Conservation (phyloP, 1,140 invertebrate species). For the Ganaspis sp. region DNA sequence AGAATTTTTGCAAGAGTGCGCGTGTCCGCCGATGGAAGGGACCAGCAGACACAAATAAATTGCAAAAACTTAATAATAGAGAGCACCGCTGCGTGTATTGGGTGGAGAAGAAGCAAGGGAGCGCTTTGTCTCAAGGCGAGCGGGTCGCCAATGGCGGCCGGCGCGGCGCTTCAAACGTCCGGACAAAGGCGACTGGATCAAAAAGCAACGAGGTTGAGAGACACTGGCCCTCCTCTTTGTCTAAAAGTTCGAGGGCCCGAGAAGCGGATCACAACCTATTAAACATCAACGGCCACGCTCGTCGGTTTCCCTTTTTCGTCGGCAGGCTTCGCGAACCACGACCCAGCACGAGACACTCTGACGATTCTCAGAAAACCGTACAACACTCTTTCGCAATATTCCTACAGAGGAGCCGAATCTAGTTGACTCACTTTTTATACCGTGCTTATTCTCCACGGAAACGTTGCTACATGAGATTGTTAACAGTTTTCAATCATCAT, state of each 20-base stretch:
- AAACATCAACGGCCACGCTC: conserved; percentile 40
- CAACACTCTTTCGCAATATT: conserved; percentile 47
- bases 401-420: conserved; percentile 9
- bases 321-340: conserved; percentile 28
- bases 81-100: conserved; percentile 55
- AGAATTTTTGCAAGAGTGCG: conserved; percentile 50
- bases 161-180: conserved; percentile 57
- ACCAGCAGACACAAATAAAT: conserved; percentile 76
- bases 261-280: conserved; percentile 51
- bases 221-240: conserved; percentile 58
- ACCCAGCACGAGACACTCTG: conserved; percentile 26
- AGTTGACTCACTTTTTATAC: conserved; percentile 38
- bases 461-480: neutral
- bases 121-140: conserved; percentile 73
- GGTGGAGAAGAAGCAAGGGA: conserved; percentile 52
- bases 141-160: conserved; percentile 62
- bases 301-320: conserved; percentile 54
- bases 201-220: conserved; percentile 50
- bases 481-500: too few relatives aligned
- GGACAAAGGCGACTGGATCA: conserved; percentile 54
- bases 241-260: conserved; percentile 45
- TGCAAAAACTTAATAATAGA: conserved; percentile 76
- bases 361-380: conserved; percentile 49
- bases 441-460: neutral
- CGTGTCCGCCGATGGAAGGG: conserved; percentile 45